Evolutionary conservation across 2,113 vertebrate genomes (phyloP).

Genomic region (Calidris pugnax): DNA sequence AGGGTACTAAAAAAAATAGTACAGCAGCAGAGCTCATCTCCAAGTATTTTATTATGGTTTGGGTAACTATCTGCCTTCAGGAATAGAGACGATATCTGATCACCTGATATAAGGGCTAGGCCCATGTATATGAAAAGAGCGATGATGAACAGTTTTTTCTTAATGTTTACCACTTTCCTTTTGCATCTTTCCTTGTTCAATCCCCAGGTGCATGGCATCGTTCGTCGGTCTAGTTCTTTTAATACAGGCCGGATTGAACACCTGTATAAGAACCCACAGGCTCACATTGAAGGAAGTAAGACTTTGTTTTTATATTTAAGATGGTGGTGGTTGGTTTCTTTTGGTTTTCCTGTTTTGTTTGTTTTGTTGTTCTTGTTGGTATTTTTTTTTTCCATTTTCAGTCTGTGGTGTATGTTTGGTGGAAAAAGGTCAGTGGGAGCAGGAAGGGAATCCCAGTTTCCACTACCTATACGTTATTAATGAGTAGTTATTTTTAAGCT

Average conservation of each 20-base stretch:
- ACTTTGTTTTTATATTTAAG: neutral
- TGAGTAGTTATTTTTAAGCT: neutral
- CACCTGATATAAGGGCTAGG: neutral
- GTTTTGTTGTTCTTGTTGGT: too few relatives aligned
- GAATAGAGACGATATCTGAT: neutral
- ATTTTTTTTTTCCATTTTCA: neutral
- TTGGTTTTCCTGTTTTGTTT: too few relatives aligned
- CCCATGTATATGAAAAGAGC: neutral
- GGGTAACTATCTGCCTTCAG: neutral
- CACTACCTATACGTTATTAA: neutral
- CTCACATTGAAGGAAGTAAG: conserved; percentile 97
- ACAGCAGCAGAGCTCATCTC: neutral
- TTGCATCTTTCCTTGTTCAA: neutral
- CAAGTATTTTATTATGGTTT: neutral
- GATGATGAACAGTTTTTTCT: neutral
- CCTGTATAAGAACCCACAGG: conserved; percentile 93
- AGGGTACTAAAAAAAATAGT: neutral
- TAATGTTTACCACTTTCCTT: neutral
- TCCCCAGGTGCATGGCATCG: conserved; percentile 91
- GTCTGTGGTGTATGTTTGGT: neutral
- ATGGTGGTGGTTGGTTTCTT: too few relatives aligned
- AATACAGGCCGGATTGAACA: conserved; percentile 98
- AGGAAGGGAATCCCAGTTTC: neutral
- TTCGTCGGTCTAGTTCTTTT: conserved; percentile 96
- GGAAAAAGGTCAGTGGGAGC: neutral